A percentile compares a stretch with the other conserved stretches of the same genome.
Evolutionary conservation across 1,140 invertebrate genomes (phyloP).

Genomic region (Drosophila novamexicana): DNA sequence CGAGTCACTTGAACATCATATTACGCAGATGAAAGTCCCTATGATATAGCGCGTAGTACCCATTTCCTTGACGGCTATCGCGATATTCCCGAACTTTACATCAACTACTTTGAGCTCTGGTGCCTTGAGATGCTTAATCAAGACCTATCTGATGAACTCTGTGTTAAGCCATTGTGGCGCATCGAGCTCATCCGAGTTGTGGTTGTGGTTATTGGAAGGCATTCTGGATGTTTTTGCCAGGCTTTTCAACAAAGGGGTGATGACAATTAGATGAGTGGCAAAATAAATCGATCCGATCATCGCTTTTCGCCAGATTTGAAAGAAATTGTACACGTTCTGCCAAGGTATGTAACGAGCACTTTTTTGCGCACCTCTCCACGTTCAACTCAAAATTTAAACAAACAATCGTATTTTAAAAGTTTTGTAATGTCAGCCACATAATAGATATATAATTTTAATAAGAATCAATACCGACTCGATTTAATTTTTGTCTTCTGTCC

Average conservation of each 20-base stretch:
- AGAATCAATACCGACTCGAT: no score
- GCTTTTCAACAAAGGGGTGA: not conserved
- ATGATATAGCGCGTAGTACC: slow-evolving; percentile 43
- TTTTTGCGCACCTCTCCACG: no score
- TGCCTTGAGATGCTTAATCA: slow-evolving; percentile 18
- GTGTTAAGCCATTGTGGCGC: slow-evolving; percentile 37
- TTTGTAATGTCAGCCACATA: no score
- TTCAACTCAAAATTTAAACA: no score
- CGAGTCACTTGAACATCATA: slow-evolving; percentile 44
- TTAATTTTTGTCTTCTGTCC: no score
- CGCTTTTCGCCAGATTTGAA: no score
- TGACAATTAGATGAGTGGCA: no score
- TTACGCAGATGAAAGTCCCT: slow-evolving; percentile 47
- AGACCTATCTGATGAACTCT: slow-evolving; percentile 31
- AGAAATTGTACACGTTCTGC: no score
- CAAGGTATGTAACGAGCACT: no score
- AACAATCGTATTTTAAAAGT: no score
- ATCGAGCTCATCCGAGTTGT: slow-evolving; percentile 41
- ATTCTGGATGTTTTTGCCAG: slow-evolving; percentile 35
- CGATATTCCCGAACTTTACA: slow-evolving; percentile 30
- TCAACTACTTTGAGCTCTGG: slow-evolving; percentile 17
- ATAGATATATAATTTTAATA: no score
- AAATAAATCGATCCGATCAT: no score
- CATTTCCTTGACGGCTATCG: slow-evolving; percentile 12
- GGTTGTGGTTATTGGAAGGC: slow-evolving; percentile 1